Evolutionary conservation across 2,797 vertebrate species (phyloP), one percentile per base, ranked within the genome.

Genomic region (Acestrorhynchus altus): DNA sequence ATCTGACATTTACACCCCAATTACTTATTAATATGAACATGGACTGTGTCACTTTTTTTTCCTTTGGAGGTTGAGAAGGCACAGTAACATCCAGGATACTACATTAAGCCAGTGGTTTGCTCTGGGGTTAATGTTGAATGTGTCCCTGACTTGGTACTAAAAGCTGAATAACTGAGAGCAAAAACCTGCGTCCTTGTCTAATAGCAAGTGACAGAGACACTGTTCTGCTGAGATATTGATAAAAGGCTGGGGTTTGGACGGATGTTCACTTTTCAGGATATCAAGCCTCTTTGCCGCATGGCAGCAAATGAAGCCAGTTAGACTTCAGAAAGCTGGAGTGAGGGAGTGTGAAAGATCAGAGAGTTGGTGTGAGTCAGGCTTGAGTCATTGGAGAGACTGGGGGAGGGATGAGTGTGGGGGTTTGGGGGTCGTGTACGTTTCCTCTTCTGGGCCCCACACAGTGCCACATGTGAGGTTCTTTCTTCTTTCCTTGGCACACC

Each of bases 311-410:
- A 69, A 20, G 24, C 69, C 60, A 59, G 79, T 72, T 52, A 59
- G 78, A 76, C 74, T 72, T 80, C 67, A 74, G 60, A 80, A 72
- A 69, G 66, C 40, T 28, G n/a, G 57, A 51, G 69, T 67, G 69
- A 66, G 57, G 26, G 74, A 76, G 68, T 67, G 74, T 81, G 78
- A 72, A 81, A 81, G 79, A 81, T 81, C 74, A 81, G 35, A 68
- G 79, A 26, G 64, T 67, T 81, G 8, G 35, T 7, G 20, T 81
- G 70, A 74, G 69, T 77, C 79, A 81, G 75, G 12, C 31, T 80
- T 80, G 79, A 76, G 69, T 74, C 79, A 81, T 56, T 68, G 63
- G 35, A 39, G 75, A 52, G 66, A 52, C 57, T 42, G 46, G 39
- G 75, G 57, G 66, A 52, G 44, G 60, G 35, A 10, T 68, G 63